These are phyloP conservation scores for Sarcoramphus papa DNA, from an alignment of 2,797 vertebrate species.

Conservation along the genomic window DNA sequence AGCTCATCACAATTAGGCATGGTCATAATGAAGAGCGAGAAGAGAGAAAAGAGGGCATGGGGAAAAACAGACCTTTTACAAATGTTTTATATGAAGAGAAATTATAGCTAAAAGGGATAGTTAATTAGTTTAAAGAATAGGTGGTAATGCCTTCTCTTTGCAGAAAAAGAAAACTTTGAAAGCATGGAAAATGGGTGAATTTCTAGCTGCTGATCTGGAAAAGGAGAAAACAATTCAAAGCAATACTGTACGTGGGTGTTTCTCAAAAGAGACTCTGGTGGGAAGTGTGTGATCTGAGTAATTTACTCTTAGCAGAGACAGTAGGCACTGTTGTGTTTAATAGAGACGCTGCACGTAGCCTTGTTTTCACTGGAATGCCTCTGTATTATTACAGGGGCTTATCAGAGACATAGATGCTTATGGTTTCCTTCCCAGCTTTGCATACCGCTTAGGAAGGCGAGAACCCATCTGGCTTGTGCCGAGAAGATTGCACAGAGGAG, in stretches of 20 bases:
- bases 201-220: slow-evolving; percentile 39
- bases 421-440: neutral
- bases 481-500: neutral
- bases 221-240: slow-evolving; percentile 37
- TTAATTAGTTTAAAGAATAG: slow-evolving; percentile 62
- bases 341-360: neutral
- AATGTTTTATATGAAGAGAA: slow-evolving; percentile 57
- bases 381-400: neutral
- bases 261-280: neutral
- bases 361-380: neutral
- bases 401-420: neutral
- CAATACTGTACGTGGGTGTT: slow-evolving; percentile 17
- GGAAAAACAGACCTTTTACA: slow-evolving; percentile 65
- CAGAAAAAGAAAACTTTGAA: slow-evolving; percentile 33
- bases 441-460: neutral
- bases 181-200: slow-evolving; percentile 11
- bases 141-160: slow-evolving; percentile 29
- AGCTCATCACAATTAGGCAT: slow-evolving; percentile 57
- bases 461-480: neutral
- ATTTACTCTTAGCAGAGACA: neutral
- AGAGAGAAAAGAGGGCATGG: slow-evolving; percentile 59
- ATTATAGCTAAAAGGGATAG: slow-evolving; percentile 60
- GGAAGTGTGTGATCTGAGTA: slow-evolving; percentile 29
- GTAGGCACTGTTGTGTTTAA: neutral
- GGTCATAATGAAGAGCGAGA: slow-evolving; percentile 53